Conservation (phyloP, 2,797 vertebrate genomes). For the Cyprinodon diabolis region DNA sequence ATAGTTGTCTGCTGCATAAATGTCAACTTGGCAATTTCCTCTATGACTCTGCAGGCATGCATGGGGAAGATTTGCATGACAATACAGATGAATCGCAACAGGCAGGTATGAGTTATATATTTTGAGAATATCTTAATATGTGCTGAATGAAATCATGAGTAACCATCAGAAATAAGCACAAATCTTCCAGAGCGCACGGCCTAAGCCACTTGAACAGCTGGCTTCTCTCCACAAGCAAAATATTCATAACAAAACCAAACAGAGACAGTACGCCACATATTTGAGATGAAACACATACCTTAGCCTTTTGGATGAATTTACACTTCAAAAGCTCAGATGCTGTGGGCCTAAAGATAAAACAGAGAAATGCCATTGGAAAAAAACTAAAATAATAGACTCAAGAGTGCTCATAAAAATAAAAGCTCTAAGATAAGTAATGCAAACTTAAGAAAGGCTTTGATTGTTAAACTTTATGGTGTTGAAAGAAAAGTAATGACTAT, state of each 20-base stretch:
- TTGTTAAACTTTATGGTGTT: neutral
- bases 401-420: too few relatives aligned
- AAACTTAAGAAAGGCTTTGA: neutral
- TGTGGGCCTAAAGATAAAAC: constrained; percentile 88
- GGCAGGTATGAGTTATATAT: neutral
- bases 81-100: neutral
- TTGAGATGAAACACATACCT: constrained; percentile 85
- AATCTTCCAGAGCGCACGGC: neutral
- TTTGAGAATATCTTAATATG: neutral
- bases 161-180: neutral
- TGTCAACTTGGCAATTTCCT: too few relatives aligned
- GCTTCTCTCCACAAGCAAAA: constrained; percentile 8
- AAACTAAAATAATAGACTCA: neutral
- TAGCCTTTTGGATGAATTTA: constrained; percentile 99
- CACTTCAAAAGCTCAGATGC: constrained; percentile 99
- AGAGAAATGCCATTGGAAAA: constrained; percentile 27
- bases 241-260: constrained; percentile 20
- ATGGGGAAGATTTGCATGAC: neutral
- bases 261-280: constrained; percentile 19
- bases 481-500: neutral
- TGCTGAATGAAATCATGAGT: neutral
- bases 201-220: neutral
- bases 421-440: too few relatives aligned
- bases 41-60: too few relatives aligned
- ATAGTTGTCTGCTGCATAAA: too few relatives aligned